These are phyloP conservation scores for Bothrops alternatus DNA, from an alignment of 2,797 vertebrate genomes.

Conservation along the genomic window DNA sequence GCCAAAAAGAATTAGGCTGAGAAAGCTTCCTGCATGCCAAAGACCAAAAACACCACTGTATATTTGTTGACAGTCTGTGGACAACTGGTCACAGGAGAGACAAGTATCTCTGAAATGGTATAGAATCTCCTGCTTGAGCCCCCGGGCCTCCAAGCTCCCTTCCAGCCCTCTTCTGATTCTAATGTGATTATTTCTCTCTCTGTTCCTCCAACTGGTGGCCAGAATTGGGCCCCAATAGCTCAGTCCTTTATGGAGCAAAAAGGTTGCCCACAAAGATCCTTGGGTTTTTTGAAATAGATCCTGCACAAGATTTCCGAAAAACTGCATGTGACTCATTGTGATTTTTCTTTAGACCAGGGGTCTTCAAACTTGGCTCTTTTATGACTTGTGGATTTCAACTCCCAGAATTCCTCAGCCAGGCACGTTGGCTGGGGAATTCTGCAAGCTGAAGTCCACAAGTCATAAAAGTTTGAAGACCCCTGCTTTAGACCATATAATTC, in stretches of 20 bases:
- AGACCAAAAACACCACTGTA: not conserved
- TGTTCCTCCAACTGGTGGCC: not conserved
- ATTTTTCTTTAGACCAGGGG: not conserved
- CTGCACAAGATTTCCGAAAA: not conserved
- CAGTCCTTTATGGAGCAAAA: not conserved
- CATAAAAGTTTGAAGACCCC: too few relatives aligned
- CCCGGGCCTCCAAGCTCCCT: too few relatives aligned
- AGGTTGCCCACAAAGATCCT: not conserved
- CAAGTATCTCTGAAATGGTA: not conserved
- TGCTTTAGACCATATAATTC: not conserved
- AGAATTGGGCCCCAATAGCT: not conserved
- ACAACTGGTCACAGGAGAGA: not conserved
- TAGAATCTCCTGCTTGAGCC: too few relatives aligned
- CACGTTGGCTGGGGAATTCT: too few relatives aligned
- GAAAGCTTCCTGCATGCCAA: not conserved
- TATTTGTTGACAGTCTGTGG: not conserved
- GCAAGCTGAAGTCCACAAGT: too few relatives aligned
- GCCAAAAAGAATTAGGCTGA: not conserved
- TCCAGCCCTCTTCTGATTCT: too few relatives aligned
- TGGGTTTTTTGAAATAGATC: not conserved
- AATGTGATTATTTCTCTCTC: not conserved
- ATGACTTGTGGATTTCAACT: too few relatives aligned
- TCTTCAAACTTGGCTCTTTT: too few relatives aligned
- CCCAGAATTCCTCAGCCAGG: too few relatives aligned
- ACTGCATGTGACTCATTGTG: fast-evolving